Evolutionary conservation across 1,140 invertebrate genomes (phyloP), one percentile per base, ranked within the genome.

Genomic region (Prorops nasuta): DNA sequence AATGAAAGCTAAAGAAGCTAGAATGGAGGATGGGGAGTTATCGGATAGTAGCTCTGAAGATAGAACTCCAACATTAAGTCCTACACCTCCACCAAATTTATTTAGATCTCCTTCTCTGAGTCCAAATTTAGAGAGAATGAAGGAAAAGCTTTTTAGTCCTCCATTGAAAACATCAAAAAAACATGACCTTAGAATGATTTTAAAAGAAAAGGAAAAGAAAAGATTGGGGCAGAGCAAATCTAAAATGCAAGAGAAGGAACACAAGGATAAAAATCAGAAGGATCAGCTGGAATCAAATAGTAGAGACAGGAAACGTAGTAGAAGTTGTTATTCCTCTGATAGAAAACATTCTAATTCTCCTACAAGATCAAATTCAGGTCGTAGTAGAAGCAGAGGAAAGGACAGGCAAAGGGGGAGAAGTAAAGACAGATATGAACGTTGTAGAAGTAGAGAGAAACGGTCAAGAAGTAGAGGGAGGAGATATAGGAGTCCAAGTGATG

Each of bases 1-100:
- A 60, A 80, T 81, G 39, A 81, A 80, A 50, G 80, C 79, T 51
- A 85, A 82, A 64, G 80, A 78, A 36, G 81, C 83, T 21, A 76
- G 78, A 53, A 81, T 81, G 73, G 81, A 86, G 72, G 83, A 86
- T 58, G 83, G 83, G 1, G 84, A 84, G 76, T 69, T 84, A 31
- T 79, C 80, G 19, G 82, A 86, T 31, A 80, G 79, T 7, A 81
- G 78, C 15, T 80, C 77, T 15, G 71, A 79, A 18, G 79, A 80
- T 37, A 79, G 79, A 49, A 77, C 63, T 14, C 67, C 66, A 24
- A 76, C 66, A 12, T 50, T 77, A 22, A 77, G 67, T 67, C 72
- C 69, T 36, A 67, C 69, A 3, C 64, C 69, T 4, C 43, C 63
- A n/a, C n/a, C n/a, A n/a, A n/a, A n/a, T n/a, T n/a, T n/a, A n/a